Evolutionary conservation across 1,140 invertebrate genomes (phyloP).

Genomic region (Riptortus pedestris): DNA sequence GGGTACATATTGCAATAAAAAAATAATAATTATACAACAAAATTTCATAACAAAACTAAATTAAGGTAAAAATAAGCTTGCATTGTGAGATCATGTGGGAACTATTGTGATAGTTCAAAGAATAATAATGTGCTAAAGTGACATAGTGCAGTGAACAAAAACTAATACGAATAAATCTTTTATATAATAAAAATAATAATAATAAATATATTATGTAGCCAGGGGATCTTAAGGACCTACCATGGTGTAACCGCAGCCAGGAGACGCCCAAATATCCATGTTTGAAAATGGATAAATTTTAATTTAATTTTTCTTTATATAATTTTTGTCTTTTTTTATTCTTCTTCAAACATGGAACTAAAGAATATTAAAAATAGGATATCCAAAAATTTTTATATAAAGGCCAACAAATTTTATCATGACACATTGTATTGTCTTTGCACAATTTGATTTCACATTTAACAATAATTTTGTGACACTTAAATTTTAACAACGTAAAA

Average conservation of each 20-base stretch:
- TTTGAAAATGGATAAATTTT: constrained; percentile 17
- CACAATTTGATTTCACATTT: constrained; percentile 26
- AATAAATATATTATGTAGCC: constrained; percentile 6
- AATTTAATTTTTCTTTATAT: too few relatives aligned
- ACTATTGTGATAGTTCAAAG: constrained; percentile 20
- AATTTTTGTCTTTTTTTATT: not conserved
- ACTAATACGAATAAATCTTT: constrained; percentile 5
- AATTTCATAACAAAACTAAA: constrained; percentile 19
- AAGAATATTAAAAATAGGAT: constrained; percentile 24
- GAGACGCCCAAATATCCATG: constrained; percentile 12
- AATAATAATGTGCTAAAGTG: constrained; percentile 24
- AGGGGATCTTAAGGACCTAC: not conserved
- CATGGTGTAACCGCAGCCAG: constrained; percentile 9
- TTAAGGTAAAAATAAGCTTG: constrained; percentile 18
- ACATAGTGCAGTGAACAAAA: too few relatives aligned
- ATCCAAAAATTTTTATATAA: constrained; percentile 19
- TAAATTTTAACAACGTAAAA: constrained; percentile 24
- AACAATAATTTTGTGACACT: constrained; percentile 25
- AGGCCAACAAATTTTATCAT: constrained; percentile 22
- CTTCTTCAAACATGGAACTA: constrained; percentile 15
- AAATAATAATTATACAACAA: constrained; percentile 24
- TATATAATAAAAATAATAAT: constrained; percentile 16
- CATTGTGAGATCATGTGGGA: constrained; percentile 27
- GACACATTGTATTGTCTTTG: constrained; percentile 27
- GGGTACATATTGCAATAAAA: constrained; percentile 28